Conservation (phyloP, 2,888 invertebrate species). For the Automeris io region DNA sequence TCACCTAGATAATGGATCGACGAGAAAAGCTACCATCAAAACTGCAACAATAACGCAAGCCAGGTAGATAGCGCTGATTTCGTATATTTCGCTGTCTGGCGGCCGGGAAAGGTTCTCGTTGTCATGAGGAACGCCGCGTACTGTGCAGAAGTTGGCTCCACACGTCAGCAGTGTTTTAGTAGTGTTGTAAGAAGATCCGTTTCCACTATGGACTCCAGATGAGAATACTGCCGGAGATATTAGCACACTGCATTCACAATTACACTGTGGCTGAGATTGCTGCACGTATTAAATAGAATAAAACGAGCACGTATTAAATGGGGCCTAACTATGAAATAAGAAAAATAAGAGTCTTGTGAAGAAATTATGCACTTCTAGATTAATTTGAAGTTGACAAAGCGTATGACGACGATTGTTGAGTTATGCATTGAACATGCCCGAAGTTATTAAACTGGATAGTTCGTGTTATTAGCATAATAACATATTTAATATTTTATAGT, state of each 20-base stretch:
- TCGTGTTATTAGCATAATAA: no score
- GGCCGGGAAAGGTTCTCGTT: conserved; percentile 89
- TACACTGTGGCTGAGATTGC: conserved; percentile 5
- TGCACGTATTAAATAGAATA: conserved; percentile 6
- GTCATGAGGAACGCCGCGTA: conserved; percentile 78
- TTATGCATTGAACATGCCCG: no score
- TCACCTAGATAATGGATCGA: conserved; percentile 93
- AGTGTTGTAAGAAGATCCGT: conserved; percentile 50
- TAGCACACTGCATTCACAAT: conserved; percentile 6
- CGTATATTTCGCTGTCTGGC: conserved; percentile 89
- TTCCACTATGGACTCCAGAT: conserved; percentile 83
- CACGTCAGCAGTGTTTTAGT: conserved; percentile 78
- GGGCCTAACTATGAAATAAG: not conserved
- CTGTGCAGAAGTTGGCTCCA: conserved; percentile 89
- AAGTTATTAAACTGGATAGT: no score
- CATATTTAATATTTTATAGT: no score
- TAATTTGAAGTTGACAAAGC: no score
- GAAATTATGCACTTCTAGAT: not conserved
- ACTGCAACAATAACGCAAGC: conserved; percentile 91
- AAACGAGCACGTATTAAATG: not conserved
- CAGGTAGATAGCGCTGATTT: conserved; percentile 92
- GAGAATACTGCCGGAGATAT: conserved; percentile 79
- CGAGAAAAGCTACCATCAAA: conserved; percentile 88
- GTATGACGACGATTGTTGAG: no score
- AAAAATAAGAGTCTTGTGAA: not conserved